A percentile compares a stretch with the other conserved stretches of the same genome.
Evolutionary conservation across 2,888 invertebrate genomes (phyloP).

Genomic region (Chymomyza fuscimana): DNA sequence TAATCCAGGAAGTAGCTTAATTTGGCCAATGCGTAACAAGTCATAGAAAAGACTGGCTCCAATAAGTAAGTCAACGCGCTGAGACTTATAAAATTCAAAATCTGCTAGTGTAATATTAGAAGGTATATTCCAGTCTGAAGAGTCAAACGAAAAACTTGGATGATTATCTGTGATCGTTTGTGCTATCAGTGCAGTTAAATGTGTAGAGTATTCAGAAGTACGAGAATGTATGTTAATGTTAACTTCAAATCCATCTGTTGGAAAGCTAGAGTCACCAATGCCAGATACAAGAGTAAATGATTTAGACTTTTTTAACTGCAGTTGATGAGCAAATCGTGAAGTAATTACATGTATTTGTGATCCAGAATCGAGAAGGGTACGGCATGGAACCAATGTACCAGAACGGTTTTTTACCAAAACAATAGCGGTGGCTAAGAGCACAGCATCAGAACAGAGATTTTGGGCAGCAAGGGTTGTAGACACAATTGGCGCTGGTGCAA

Average conservation of each 20-base stretch:
- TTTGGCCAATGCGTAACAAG: constrained; percentile 40
- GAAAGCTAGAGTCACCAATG: constrained; percentile 23
- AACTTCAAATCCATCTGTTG: constrained; percentile 13
- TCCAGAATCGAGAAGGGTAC: constrained; percentile 13
- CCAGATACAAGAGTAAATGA: constrained; percentile 11
- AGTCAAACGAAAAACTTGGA: constrained; percentile 30
- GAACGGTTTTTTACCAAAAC: constrained; percentile 33
- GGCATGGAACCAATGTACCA: constrained; percentile 23
- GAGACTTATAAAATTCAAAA: constrained; percentile 22
- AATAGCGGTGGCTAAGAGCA: constrained; percentile 22
- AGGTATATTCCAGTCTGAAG: constrained; percentile 33
- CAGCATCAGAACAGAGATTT: constrained; percentile 11
- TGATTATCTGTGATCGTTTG: constrained; percentile 42
- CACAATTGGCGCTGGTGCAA: background rate
- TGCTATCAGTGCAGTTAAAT: constrained; percentile 33
- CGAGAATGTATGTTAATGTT: constrained; percentile 18
- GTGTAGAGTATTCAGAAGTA: constrained; percentile 7
- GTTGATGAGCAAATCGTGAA: background rate
- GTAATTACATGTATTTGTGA: constrained; percentile 7
- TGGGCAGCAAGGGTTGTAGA: background rate
- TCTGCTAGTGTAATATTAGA: constrained; percentile 39
- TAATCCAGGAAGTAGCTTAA: constrained; percentile 28
- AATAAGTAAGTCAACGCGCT: too few relatives aligned
- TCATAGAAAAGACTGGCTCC: constrained; percentile 39
- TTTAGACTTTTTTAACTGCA: background rate